Base-by-base conservation (phyloP, 2,113 vertebrate species). In the Seriola rivoliana region DNA sequence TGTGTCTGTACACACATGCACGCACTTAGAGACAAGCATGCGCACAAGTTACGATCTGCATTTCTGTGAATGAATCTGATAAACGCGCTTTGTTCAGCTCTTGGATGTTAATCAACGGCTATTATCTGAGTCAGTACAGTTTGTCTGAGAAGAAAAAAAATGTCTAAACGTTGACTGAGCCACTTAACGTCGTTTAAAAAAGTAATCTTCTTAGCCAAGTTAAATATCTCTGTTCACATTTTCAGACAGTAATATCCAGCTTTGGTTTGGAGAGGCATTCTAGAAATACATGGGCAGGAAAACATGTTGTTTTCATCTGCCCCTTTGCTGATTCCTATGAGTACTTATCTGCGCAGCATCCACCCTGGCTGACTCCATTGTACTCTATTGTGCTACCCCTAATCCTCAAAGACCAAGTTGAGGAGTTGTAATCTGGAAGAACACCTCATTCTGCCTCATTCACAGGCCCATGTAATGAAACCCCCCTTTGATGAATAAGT, bases 61-160 rank as follows among this genome's bases (percentile, higher is more conserved):
- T 89, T 93, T 93, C 89, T 93, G 90, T 93, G 92, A 93, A 91
- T 91, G 89, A 87, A 91, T 84, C 88, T 88, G 88, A 82, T 89
- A 85, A 93, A 85, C 86, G 89, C 48, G 84, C 88, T 91, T 92
- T 90, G 86, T 91, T 94, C 76, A 84, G 75, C 80, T 66, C 72
- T 82, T 93, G 85, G 81, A 91, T 83, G 89, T 92, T 90, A 89
- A 89, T 93, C 90, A 92, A 38, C 85, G 34, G 90, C 90, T 90
- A 93, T 94, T 93, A 93, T 93, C 88, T 88, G 81, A 88, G 87
- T 88, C 86, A 60, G 78, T 87, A 72, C 71, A 80, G 84, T 90
- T 89, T 92, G 89, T 90, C 83, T 90, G 85, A 91, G 81, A 63
- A 73, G 73, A 65, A 80, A 84, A 83, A 90, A 90, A 89, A 90